Base-by-base conservation (phyloP, 2,888 invertebrate genomes). In the Laothoe populi region DNA sequence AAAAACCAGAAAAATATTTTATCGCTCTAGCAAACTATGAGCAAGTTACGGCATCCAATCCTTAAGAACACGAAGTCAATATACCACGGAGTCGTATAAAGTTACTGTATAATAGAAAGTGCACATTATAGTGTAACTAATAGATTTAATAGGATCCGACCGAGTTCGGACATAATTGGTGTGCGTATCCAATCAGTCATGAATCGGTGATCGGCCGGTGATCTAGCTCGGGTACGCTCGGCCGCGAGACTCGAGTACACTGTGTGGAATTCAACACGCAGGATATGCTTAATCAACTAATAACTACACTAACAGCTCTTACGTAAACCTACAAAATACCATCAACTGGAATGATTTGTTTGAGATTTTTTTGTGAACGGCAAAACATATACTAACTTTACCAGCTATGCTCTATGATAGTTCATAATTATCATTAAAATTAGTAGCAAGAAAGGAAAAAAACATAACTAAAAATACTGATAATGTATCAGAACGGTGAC, bases 141-240 rank as follows among this genome's bases (percentile, higher is more conserved):
- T 48, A 58, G 48, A n/a, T 59, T 62, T 62, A 58, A 62, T 62
- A 48, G 58, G 31, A 42, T 40, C 58, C 62, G 62, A 40, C 58
- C 62, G 58, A 57, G 58, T 62, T 62, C 38, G 24, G 26, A 40
- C 35, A 49, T 62, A 58, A 62, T 62, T 62, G 62, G 62, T 58
- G 62, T 40, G 57, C 62, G 62, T 62, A 46, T 35, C 62, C 24
- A 62, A 62, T 58, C 57, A 57, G 38, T 11, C 62, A 48, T 48
- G 31, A 53, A 53, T 31, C 53, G 61, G 42, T 62, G 57, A 58
- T 62, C 46, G 26, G 26, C n/a, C 45, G 21, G 26, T 45, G 31
- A 59, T 45, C 45, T 13, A 26, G 11, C 59, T 24, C 42, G 42
- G 10, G 10, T 42, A 10, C n/a, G n/a, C 31, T 31, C 31, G 31